These are phyloP conservation scores for Melospiza melodia DNA, from an alignment of 2,113 vertebrate species.

Conservation along the genomic window DNA sequence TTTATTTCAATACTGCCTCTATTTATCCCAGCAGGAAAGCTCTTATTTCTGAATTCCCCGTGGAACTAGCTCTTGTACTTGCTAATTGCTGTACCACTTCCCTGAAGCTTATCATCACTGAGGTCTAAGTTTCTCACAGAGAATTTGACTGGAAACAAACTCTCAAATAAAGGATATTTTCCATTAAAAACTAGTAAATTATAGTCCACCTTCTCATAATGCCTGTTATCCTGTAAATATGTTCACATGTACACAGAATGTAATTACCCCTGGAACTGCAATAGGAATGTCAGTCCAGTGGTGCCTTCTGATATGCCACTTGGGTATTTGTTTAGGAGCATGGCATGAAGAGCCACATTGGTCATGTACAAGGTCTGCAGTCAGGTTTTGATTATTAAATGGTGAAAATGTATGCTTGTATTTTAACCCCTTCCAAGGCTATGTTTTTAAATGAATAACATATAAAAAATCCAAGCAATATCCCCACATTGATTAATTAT, in stretches of 20 bases:
- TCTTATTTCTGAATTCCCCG: conserved; percentile 48
- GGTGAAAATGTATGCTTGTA: neutral
- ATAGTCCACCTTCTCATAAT: neutral
- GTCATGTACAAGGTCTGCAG: neutral
- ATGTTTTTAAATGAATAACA: neutral
- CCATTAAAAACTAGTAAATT: conserved; percentile 1
- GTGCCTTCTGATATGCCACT: neutral
- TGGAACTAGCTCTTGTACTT: conserved; percentile 46
- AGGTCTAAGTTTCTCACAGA: conserved; percentile 15
- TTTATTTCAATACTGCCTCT: conserved; percentile 26
- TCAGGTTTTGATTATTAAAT: neutral
- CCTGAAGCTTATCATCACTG: conserved; percentile 45
- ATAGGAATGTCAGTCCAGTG: neutral
- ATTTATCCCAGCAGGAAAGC: conserved; percentile 53
- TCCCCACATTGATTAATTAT: neutral
- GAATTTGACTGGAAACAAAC: conserved; percentile 12
- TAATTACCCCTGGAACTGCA: neutral
- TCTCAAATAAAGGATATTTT: neutral
- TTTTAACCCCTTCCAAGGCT: neutral
- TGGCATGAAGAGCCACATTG: neutral
- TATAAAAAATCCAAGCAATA: neutral
- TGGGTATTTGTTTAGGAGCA: neutral
- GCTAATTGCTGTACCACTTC: conserved; percentile 51
- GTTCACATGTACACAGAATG: neutral
- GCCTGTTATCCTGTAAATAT: neutral